Evolutionary conservation across 2,113 vertebrate genomes (phyloP), one percentile per base, ranked within the genome.

Genomic region (Hucho hucho): DNA sequence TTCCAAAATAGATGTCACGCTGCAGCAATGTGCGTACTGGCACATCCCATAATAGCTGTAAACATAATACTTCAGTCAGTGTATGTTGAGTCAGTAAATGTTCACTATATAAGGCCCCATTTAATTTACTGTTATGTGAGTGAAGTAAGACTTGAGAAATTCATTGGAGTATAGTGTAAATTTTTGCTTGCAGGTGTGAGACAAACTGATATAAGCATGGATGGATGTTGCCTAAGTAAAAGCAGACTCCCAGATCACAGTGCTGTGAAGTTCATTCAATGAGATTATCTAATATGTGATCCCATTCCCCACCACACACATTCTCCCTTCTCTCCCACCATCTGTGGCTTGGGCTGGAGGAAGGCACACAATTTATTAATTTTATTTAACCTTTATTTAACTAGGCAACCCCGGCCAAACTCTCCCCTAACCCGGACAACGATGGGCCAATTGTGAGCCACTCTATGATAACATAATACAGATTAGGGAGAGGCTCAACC

Each of bases 1-100:
- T 28, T 1, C 65, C n/a, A 25, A 25, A 77, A 74, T 24, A 65
- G 4, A 14, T 66, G 59, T 70, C 61, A 47, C 24, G 72, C 49
- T 67, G 63, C 29, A 77, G 29, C 70, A 66, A 12, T 66, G 46
- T 69, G 65, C 12, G 20, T 37, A 37, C 32, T 6, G 1, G 14
- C 6, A 32, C 64, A 9, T 29, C 65, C 32, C 65, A 29, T 37
- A 13, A 37, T 37, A 67, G n/a, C 65, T 4, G 6, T 63, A n/a
- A 63, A 63, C 12, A 18, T 37, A 18, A 7, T 26, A 26, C 14
- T 26, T 25, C 24, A 14, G 26, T 12, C 63, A 64, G 22, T 37
- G 16, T 29, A 67, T 3, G 28, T 43, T 29, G n/a, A 20, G 28
- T 43, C 29, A 37, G 18, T 16, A 20, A 56, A 3, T 5, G 16